Evolutionary conservation across 2,888 invertebrate genomes (phyloP).

Genomic region (Tetragnatha montana): DNA sequence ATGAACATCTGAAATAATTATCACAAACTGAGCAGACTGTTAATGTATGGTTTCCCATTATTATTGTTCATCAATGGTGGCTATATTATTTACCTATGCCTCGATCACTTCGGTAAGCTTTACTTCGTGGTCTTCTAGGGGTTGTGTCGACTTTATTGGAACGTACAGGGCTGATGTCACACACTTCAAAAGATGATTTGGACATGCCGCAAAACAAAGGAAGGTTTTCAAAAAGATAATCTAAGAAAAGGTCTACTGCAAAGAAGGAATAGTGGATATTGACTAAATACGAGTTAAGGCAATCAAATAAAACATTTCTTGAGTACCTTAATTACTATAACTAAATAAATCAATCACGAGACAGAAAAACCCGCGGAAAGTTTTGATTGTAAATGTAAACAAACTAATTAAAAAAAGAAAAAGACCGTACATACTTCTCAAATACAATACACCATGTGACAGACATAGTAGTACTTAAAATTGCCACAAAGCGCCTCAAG

Average conservation of each 20-base stretch:
- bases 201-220: constrained; percentile 22
- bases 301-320: neutral
- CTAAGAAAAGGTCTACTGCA: neutral
- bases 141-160: constrained; percentile 32
- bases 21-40: too few relatives aligned
- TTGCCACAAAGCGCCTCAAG: too few relatives aligned
- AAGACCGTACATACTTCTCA: too few relatives aligned
- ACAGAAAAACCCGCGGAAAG: neutral
- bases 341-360: neutral
- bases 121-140: constrained; percentile 24
- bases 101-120: constrained; percentile 50
- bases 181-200: constrained; percentile 1
- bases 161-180: constrained; percentile 39
- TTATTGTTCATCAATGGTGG: too few relatives aligned
- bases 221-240: neutral
- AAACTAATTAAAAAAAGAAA: too few relatives aligned
- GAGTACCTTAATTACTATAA: neutral
- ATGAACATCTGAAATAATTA: constrained; percentile 44
- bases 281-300: neutral
- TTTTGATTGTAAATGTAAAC: too few relatives aligned
- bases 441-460: too few relatives aligned
- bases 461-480: too few relatives aligned
- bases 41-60: too few relatives aligned
- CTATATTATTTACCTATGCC: constrained; percentile 30
- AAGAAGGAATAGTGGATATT: neutral